A percentile compares a stretch with the other conserved stretches of the same genome.
These are phyloP conservation scores for Dryoscopus gambensis DNA, from an alignment of 2,113 vertebrate genomes.

Conservation along the genomic window DNA sequence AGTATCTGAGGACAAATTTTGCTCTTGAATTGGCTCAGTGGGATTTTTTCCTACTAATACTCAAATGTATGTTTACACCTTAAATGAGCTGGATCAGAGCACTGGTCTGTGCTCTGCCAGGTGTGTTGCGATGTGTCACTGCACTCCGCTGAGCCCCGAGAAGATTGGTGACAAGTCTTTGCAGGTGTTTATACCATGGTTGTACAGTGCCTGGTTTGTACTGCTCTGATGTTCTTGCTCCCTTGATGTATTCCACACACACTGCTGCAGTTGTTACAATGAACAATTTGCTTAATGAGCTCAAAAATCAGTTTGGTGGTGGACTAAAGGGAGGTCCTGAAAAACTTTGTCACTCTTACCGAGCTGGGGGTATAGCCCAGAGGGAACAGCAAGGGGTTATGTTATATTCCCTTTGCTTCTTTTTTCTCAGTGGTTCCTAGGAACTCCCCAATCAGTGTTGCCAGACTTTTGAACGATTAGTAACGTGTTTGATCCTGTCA, in stretches of 20 bases:
- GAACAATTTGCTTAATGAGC: background rate
- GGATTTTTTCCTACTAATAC: background rate
- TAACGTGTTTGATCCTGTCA: background rate
- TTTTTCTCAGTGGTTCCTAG: background rate
- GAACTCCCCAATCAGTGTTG: background rate
- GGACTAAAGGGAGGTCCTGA: background rate
- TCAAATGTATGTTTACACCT: background rate
- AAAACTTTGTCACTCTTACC: background rate
- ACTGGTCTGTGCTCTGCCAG: background rate
- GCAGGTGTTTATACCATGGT: background rate
- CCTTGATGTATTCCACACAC: background rate
- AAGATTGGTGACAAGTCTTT: background rate
- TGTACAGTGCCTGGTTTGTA: background rate
- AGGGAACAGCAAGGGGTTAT: rapidly evolving
- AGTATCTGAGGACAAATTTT: background rate
- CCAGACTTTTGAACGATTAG: background rate
- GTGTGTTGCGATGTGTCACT: rapidly evolving
- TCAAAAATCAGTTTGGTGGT: background rate
- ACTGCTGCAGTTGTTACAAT: background rate
- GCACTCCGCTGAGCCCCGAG: rapidly evolving
- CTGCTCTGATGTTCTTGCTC: background rate
- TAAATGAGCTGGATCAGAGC: background rate
- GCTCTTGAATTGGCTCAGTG: background rate
- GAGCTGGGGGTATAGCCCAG: rapidly evolving
- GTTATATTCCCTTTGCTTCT: background rate